These are phyloP conservation scores for Lagorchestes hirsutus DNA, from an alignment of 2,797 vertebrate genomes.

Conservation along the genomic window DNA sequence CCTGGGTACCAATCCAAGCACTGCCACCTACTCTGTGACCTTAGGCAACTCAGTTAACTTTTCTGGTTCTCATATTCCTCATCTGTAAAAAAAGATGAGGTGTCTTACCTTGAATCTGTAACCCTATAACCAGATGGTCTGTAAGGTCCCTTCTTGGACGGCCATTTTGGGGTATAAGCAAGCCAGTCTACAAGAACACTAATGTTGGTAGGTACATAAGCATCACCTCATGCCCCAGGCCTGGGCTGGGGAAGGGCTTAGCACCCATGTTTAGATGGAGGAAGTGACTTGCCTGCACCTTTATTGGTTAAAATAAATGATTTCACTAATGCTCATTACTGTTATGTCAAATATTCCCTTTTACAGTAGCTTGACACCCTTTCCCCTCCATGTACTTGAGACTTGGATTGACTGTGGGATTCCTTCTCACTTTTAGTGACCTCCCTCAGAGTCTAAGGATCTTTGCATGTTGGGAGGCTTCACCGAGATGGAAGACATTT, in stretches of 20 bases:
- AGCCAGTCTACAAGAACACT: neutral
- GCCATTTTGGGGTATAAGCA: neutral
- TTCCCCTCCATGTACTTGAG: neutral
- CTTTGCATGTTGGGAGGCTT: neutral
- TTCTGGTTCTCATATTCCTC: neutral
- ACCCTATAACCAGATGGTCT: neutral
- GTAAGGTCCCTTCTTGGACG: neutral
- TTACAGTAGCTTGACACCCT: neutral
- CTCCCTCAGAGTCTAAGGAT: neutral
- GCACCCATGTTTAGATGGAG: slow-evolving; percentile 38
- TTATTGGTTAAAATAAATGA: slow-evolving; percentile 74
- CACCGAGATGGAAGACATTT: neutral
- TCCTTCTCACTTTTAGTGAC: neutral
- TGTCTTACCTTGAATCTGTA: neutral
- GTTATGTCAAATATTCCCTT: no score
- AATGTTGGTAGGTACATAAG: neutral
- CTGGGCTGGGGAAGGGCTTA: slow-evolving; percentile 50
- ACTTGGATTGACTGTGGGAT: neutral
- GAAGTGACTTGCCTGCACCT: slow-evolving; percentile 70
- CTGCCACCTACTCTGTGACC: neutral
- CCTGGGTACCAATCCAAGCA: neutral
- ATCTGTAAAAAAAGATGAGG: neutral
- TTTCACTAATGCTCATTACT: slow-evolving; percentile 55
- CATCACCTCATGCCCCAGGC: neutral
- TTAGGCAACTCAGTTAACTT: neutral